phyloP scores from a whole-genome alignment of 2,888 invertebrate species.

The Geophilus truncorum region DNA sequence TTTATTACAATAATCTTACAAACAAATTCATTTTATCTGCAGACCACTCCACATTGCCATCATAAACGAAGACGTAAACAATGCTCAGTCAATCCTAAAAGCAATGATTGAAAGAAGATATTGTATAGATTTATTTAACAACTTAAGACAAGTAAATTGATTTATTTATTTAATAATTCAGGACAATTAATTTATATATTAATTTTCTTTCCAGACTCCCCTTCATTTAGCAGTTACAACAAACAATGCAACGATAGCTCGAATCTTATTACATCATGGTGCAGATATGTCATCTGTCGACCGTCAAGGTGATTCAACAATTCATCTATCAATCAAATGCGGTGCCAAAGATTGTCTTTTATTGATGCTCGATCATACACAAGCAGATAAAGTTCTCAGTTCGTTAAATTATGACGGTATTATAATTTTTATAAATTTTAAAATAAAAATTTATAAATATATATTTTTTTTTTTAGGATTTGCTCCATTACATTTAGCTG shows the following conservation, averaged over 20 bases:
- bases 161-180: background rate
- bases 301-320: constrained; percentile 25
- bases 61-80: background rate
- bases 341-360: background rate
- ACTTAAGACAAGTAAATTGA: constrained; percentile 22
- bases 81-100: background rate
- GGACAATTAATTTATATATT: background rate
- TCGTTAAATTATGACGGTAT: constrained; percentile 32
- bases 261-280: constrained; percentile 1
- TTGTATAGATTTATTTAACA: background rate
- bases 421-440: too few relatives aligned
- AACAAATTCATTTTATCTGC: background rate
- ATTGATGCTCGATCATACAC: background rate
- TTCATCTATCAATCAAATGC: constrained; percentile 29
- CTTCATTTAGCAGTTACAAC: constrained; percentile 32
- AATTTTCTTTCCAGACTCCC: constrained; percentile 31
- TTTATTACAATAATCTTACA: too few relatives aligned
- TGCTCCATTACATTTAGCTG: constrained; percentile 35
- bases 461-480: constrained; percentile 20
- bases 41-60: constrained; percentile 33
- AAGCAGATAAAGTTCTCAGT: background rate
- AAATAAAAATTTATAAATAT: background rate
- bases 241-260: background rate
- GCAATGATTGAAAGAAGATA: background rate
- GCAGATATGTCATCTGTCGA: background rate